These are phyloP conservation scores for Antrozous pallidus DNA, from an alignment of 2,797 vertebrate genomes.

Conservation along the genomic window DNA sequence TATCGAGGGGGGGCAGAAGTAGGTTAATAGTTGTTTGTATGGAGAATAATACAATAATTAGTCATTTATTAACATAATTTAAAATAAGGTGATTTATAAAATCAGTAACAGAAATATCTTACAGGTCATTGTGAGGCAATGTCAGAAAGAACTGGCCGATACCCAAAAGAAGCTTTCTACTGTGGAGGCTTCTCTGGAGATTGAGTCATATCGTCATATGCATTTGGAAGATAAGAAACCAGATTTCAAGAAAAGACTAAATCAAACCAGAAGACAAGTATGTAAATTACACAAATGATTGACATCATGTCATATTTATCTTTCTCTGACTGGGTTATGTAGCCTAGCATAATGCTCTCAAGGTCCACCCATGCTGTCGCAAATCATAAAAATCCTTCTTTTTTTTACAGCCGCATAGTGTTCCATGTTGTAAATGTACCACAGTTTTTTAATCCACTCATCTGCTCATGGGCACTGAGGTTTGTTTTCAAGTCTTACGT, in stretches of 20 bases:
- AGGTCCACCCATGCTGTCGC: too few relatives aligned
- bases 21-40: background rate
- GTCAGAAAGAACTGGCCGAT: constrained; percentile 95
- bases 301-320: too few relatives aligned
- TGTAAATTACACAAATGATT: constrained; percentile 69
- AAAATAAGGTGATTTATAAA: background rate
- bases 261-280: constrained; percentile 89
- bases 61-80: background rate
- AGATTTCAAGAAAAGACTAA: constrained; percentile 87
- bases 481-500: too few relatives aligned
- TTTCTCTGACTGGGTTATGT: too few relatives aligned
- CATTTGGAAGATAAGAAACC: constrained; percentile 91
- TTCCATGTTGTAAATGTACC: too few relatives aligned
- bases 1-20: too few relatives aligned
- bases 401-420: too few relatives aligned
- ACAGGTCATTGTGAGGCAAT: constrained; percentile 87
- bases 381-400: too few relatives aligned
- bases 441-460: too few relatives aligned
- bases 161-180: constrained; percentile 93
- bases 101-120: constrained; percentile 27
- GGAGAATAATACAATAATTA: background rate
- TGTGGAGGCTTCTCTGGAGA: constrained; percentile 94
- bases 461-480: too few relatives aligned
- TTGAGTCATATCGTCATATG: constrained; percentile 88
- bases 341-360: too few relatives aligned